Percentiles rank a stretch among this genome's conserved stretches.
Conservation (phyloP, 1,140 invertebrate species). For the Drosophila ogumai region DNA sequence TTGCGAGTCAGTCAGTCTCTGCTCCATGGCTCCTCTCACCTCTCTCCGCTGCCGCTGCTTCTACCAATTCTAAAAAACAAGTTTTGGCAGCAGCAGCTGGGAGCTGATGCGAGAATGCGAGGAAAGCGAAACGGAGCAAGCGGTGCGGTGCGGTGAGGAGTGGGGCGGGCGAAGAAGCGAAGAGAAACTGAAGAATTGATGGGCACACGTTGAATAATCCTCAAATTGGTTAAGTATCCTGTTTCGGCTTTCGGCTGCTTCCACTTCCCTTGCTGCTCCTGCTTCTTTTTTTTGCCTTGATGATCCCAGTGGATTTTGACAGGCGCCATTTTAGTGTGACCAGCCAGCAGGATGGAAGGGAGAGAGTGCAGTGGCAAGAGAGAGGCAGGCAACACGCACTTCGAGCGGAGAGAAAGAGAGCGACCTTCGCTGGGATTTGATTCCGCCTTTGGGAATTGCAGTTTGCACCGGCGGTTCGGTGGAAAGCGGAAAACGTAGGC, state of each 20-base stretch:
- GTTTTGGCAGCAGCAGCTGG: slow-evolving; percentile 60
- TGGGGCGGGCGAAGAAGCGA: slow-evolving; percentile 11
- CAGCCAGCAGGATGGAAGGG: slow-evolving; percentile 11
- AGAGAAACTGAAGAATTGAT: slow-evolving; percentile 27
- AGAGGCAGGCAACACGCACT: background rate
- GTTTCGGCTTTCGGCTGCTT: slow-evolving; percentile 3
- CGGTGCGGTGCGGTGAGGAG: background rate
- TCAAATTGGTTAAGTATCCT: slow-evolving; percentile 42
- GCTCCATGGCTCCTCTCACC: background rate
- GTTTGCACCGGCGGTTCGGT: slow-evolving; percentile 41
- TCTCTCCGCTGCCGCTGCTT: background rate
- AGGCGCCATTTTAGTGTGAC: slow-evolving; percentile 69
- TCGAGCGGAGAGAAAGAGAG: background rate
- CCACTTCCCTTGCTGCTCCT: background rate
- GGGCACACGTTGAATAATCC: slow-evolving; percentile 48
- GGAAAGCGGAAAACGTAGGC: slow-evolving; percentile 38
- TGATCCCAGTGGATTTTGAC: slow-evolving; percentile 57
- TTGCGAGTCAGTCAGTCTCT: background rate
- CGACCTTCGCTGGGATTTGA: slow-evolving; percentile 38
- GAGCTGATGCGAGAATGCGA: slow-evolving; percentile 49
- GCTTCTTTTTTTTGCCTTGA: background rate
- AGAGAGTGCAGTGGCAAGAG: slow-evolving; percentile 2
- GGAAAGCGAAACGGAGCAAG: slow-evolving; percentile 32
- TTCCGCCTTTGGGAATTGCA: slow-evolving; percentile 36
- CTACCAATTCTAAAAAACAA: slow-evolving; percentile 39